Conservation (phyloP, 2,888 invertebrate genomes). For the Rhynchonema sp. region DNA sequence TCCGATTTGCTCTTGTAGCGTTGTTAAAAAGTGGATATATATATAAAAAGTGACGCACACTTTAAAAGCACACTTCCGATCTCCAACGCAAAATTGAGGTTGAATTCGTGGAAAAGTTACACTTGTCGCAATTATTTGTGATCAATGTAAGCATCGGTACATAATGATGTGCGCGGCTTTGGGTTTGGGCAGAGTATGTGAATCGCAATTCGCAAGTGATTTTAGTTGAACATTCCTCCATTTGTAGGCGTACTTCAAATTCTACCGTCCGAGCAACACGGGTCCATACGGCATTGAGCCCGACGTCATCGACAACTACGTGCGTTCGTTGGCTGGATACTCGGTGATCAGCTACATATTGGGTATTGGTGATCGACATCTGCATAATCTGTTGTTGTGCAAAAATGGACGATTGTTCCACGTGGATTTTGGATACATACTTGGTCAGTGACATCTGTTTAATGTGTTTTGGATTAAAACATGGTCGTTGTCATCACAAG, state of each 20-base stretch:
- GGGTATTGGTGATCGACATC: slow-evolving; percentile 82
- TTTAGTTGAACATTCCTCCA: too few relatives aligned
- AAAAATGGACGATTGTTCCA: slow-evolving; percentile 71
- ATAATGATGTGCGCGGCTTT: too few relatives aligned
- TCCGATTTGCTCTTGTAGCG: too few relatives aligned
- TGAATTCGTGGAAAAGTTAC: too few relatives aligned
- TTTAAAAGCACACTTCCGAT: too few relatives aligned
- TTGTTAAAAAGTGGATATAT: too few relatives aligned
- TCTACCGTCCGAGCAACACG: slow-evolving; percentile 64
- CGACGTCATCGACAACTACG: slow-evolving; percentile 92
- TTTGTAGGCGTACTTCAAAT: slow-evolving; percentile 64
- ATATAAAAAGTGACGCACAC: too few relatives aligned
- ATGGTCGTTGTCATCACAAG: background rate
- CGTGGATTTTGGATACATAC: slow-evolving; percentile 91
- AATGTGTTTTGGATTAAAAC: background rate
- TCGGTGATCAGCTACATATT: slow-evolving; percentile 92
- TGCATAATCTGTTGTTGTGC: slow-evolving; percentile 85
- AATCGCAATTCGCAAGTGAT: too few relatives aligned
- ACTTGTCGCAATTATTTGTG: too few relatives aligned
- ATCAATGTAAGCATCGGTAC: too few relatives aligned
- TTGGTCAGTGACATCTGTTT: slow-evolving; percentile 38
- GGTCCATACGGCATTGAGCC: slow-evolving; percentile 72
- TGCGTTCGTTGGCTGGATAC: slow-evolving; percentile 55
- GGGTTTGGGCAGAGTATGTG: too few relatives aligned
- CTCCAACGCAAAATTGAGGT: too few relatives aligned